Percentiles rank a stretch among this genome's conserved stretches.
Conservation (phyloP, 2,888 invertebrate genomes). For the Frankliniella fusca region DNA sequence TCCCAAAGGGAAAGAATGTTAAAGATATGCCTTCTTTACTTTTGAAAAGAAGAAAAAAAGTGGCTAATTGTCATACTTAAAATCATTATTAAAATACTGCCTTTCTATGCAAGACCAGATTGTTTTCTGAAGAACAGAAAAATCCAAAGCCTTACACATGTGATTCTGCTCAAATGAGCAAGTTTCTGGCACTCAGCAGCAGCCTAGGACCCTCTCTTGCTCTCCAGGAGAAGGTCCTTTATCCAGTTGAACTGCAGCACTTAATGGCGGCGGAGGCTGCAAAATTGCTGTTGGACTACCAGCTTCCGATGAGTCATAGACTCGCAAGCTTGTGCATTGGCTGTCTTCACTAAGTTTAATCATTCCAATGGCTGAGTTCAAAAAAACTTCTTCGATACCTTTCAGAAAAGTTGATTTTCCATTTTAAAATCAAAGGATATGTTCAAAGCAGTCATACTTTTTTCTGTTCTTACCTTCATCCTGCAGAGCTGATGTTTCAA, state of each 20-base stretch:
- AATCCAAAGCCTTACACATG: not conserved
- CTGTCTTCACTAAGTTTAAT: slow-evolving; percentile 48
- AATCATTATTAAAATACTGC: not conserved
- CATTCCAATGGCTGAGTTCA: slow-evolving; percentile 60
- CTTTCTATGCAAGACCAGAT: not conserved
- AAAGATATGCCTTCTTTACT: not conserved
- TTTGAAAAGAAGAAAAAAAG: not conserved
- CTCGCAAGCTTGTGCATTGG: slow-evolving; percentile 47
- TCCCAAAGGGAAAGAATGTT: not conserved
- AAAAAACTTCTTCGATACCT: slow-evolving; percentile 70
- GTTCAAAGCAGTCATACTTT: not conserved
- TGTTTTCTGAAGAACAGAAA: not conserved
- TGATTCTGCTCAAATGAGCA: not conserved
- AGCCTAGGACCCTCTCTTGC: not conserved
- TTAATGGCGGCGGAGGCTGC: not conserved
- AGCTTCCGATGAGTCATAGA: slow-evolving; percentile 57
- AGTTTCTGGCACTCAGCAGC: not conserved
- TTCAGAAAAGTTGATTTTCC: slow-evolving; percentile 38
- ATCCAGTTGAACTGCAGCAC: not conserved
- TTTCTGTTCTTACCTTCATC: slow-evolving; percentile 55
- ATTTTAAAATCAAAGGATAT: slow-evolving; percentile 12
- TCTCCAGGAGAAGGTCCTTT: not conserved
- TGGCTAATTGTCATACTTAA: not conserved
- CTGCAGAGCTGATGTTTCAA: slow-evolving; percentile 77
- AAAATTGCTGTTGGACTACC: slow-evolving; percentile 35